These are phyloP conservation scores for Sarotherodon lohbergeri DNA, from an alignment of 2,113 vertebrate genomes.

Conservation along the genomic window DNA sequence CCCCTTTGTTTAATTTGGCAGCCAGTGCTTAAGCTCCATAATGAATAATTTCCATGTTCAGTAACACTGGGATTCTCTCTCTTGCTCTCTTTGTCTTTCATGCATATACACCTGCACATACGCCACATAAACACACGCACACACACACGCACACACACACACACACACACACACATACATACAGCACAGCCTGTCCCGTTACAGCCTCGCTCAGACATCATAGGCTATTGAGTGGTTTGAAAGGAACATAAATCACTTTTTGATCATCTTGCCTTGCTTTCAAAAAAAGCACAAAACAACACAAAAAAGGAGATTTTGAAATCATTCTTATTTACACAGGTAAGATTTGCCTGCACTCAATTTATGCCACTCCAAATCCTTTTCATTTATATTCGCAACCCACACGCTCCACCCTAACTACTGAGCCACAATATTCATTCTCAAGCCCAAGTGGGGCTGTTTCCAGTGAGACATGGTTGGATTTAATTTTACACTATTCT, in stretches of 20 bases:
- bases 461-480: background rate
- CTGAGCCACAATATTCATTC: background rate
- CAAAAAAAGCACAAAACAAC: background rate
- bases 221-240: constrained; percentile 38
- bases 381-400: background rate
- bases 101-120: background rate
- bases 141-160: background rate
- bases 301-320: background rate
- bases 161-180: background rate
- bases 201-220: constrained; percentile 36
- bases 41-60: constrained; percentile 48
- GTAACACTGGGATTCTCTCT: background rate
- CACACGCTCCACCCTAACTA: background rate
- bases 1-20: constrained; percentile 48
- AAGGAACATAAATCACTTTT: constrained; percentile 59
- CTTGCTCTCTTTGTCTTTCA: background rate
- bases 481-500: background rate
- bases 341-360: background rate
- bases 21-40: constrained; percentile 29
- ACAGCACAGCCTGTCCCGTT: background rate
- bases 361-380: background rate
- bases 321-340: background rate
- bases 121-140: background rate
- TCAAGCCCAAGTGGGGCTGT: background rate
- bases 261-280: constrained; percentile 42